Evolutionary conservation across 2,888 invertebrate genomes (phyloP).

Genomic region (Antheraea yamamai): DNA sequence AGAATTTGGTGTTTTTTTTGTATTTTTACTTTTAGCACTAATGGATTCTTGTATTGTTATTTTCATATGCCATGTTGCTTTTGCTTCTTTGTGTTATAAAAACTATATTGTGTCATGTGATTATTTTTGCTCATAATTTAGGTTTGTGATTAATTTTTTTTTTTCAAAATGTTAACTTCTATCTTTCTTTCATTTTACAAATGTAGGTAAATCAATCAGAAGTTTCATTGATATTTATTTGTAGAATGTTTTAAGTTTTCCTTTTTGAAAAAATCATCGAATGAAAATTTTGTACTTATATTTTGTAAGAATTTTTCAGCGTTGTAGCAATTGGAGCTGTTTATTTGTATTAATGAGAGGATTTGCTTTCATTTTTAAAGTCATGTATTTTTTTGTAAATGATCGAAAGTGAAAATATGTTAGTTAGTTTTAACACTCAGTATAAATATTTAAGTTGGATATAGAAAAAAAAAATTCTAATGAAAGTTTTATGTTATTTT

Average conservation of each 20-base stretch:
- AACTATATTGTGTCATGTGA: conserved; percentile 9
- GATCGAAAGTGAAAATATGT: not conserved
- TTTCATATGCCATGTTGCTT: not conserved
- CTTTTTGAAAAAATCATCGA: not conserved
- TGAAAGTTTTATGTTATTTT: not conserved
- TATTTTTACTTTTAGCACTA: not conserved
- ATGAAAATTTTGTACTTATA: not conserved
- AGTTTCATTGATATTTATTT: conserved; percentile 60
- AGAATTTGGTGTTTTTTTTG: not conserved
- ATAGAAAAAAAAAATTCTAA: not conserved
- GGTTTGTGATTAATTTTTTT: conserved; percentile 31
- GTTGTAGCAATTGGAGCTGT: not conserved
- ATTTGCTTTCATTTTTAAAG: not conserved
- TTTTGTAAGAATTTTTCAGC: not conserved
- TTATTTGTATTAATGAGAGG: not conserved
- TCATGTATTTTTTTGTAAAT: not conserved
- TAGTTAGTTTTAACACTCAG: not conserved
- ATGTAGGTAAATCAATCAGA: conserved; percentile 55
- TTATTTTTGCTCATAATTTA: conserved; percentile 18
- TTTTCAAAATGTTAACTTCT: conserved; percentile 38
- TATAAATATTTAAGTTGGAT: conserved; percentile 1
- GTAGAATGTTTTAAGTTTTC: conserved; percentile 13
- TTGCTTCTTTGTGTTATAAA: not conserved
- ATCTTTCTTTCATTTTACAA: conserved; percentile 54
- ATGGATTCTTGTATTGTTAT: not conserved